Conservation (phyloP, 2,888 invertebrate species). For the Timema cristinae region DNA sequence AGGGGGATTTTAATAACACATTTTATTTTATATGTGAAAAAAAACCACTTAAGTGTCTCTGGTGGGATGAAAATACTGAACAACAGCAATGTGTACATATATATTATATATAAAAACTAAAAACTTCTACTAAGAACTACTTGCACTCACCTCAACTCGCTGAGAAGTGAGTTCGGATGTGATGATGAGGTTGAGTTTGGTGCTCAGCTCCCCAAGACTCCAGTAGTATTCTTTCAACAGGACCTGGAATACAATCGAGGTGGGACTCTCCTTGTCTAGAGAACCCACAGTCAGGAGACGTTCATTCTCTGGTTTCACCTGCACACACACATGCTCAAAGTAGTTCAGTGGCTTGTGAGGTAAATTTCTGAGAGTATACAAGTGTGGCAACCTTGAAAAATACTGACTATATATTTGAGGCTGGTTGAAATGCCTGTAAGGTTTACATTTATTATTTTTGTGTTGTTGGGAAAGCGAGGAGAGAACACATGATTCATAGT, state of each 20-base stretch:
- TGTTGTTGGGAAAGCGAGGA: too few relatives aligned
- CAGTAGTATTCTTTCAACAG: conserved; percentile 18
- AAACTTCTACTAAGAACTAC: not conserved
- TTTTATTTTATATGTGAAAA: too few relatives aligned
- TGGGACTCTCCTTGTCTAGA: not conserved
- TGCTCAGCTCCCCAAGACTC: conserved; percentile 24
- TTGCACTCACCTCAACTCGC: conserved; percentile 21
- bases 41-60: too few relatives aligned
- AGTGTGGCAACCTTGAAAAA: too few relatives aligned
- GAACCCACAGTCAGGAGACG: conserved; percentile 4
- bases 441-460: too few relatives aligned
- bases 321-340: not conserved
- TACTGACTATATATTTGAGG: too few relatives aligned
- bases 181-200: conserved; percentile 17
- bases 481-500: too few relatives aligned
- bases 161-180: conserved; percentile 19
- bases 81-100: not conserved
- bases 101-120: too few relatives aligned
- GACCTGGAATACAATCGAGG: not conserved
- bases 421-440: too few relatives aligned
- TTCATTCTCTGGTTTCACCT: conserved; percentile 20
- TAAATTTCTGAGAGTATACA: too few relatives aligned
- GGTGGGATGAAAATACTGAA: too few relatives aligned
- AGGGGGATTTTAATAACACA: too few relatives aligned
- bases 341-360: not conserved